Base-by-base conservation (phyloP, 2,113 vertebrate genomes). In the Hylia prasina region DNA sequence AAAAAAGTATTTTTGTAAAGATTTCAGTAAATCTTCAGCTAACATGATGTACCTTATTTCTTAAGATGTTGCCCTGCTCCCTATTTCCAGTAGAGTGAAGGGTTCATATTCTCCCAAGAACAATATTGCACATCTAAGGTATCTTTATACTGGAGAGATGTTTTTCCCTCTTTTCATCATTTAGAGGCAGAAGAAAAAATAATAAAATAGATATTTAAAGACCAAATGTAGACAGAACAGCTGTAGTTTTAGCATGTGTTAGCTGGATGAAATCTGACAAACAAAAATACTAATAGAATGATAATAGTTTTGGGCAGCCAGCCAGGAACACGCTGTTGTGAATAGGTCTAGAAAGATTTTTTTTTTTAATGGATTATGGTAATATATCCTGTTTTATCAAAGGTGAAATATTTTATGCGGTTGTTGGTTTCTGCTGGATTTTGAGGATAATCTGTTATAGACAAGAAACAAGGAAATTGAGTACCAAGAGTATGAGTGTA, bases 171-270 rank as follows among this genome's bases (percentile, higher is more conserved):
- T 54, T 88, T 76, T 56, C 7, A 17, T 78, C 22, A 44, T 68
- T 75, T 51, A 27, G 10, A 57, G 45, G 25, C 33, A 19, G 12
- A 68, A 20, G 63, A 44, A 84, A 66, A 86, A 73, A 58, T 30
- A 30, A 33, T 58, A 56, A 75, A 89, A 15, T 15, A 69, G 30
- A 30, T 68, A 76, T 68, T 89, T 87, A 37, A 91, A 93, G 57
- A 69, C 77, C 28, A 93, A 82, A 84, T 65, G 57, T 91, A 81
- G 63, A 54, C 15, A 82, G 79, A 82, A 65, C 20, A 94, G 70
- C 82, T 96, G 85, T 90, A 90, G 63, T 70, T 95, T 88, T 90
- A 90, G n/a, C 58, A 65, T 82, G 72, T 93, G 71, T 66, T 96
- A 94, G 35, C 66, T 83, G 90, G 63, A 88, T 81, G 35, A 88